phyloP scores from a whole-genome alignment of 2,888 invertebrate species.

The Drosophila birchii region DNA sequence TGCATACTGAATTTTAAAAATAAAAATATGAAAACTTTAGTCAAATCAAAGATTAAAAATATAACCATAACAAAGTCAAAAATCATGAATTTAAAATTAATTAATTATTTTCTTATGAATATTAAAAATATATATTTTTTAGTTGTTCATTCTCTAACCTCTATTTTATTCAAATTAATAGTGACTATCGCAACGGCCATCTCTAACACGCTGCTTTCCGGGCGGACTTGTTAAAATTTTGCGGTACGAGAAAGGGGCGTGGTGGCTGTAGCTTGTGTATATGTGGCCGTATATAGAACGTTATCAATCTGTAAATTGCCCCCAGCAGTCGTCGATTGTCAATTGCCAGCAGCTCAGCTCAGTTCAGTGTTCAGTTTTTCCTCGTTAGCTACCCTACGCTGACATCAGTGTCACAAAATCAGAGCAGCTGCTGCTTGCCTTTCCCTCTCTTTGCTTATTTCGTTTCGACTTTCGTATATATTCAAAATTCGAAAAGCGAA shows the following conservation, averaged over 20 bases:
- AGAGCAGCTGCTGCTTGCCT: slow-evolving; percentile 15
- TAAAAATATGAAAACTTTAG: not conserved
- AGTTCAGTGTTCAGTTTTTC: slow-evolving; percentile 6
- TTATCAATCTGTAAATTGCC: slow-evolving; percentile 25
- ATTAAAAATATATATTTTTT: not conserved
- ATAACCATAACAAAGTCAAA: not conserved
- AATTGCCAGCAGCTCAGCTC: slow-evolving; percentile 9
- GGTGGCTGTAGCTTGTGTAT: slow-evolving; percentile 3
- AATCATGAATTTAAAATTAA: not conserved
- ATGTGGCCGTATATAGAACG: slow-evolving; percentile 9
- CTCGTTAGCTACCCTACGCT: slow-evolving; percentile 11
- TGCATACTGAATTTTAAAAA: not conserved
- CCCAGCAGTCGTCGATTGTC: slow-evolving; percentile 7
- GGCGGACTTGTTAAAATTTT: slow-evolving; percentile 6
- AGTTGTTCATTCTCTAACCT: too few species aligned
- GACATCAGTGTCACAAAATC: slow-evolving; percentile 38
- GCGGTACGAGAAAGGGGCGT: slow-evolving; percentile 16
- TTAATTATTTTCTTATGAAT: not conserved
- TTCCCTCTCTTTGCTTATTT: slow-evolving; percentile 3
- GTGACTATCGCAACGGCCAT: not conserved
- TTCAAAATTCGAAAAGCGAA: slow-evolving; percentile 27
- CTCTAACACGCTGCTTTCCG: slow-evolving; percentile 1
- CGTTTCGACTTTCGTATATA: not conserved
- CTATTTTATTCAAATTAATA: not conserved
- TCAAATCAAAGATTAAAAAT: not conserved